Conservation (phyloP, 2,113 vertebrate genomes). For the Epinephelus cyanopodus region DNA sequence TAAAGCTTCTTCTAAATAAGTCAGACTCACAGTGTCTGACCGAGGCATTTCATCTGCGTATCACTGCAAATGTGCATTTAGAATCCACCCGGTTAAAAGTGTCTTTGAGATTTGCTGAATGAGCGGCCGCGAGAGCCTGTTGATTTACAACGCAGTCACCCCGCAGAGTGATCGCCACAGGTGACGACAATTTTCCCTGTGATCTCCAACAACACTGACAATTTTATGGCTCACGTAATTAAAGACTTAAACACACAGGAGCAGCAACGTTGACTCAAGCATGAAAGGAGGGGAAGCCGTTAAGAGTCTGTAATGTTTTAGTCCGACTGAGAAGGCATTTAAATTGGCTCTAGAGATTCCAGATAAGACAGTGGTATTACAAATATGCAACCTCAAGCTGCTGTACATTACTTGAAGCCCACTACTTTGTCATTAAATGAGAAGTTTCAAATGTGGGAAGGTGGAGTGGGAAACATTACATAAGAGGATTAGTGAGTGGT, state of each 20-base stretch:
- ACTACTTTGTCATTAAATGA: neutral
- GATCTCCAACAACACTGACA: slow-evolving; percentile 67
- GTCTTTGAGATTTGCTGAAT: slow-evolving; percentile 32
- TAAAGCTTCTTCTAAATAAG: slow-evolving; percentile 17
- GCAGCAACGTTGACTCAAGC: slow-evolving; percentile 51
- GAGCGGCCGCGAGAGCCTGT: slow-evolving; percentile 20
- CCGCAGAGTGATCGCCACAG: slow-evolving; percentile 65
- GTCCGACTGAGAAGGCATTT: slow-evolving; percentile 33
- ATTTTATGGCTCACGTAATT: slow-evolving; percentile 74
- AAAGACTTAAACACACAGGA: slow-evolving; percentile 65
- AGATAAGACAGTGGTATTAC: neutral
- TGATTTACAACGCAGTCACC: slow-evolving; percentile 53
- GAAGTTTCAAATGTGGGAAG: neutral
- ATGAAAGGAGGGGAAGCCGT: slow-evolving; percentile 61
- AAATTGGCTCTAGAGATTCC: slow-evolving; percentile 18
- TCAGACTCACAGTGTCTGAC: neutral
- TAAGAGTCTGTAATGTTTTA: slow-evolving; percentile 27
- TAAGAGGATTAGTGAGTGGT: slow-evolving; percentile 3
- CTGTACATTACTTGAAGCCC: neutral
- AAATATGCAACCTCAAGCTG: neutral
- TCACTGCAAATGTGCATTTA: neutral
- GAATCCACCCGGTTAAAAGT: neutral
- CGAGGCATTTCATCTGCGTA: neutral
- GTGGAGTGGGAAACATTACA: neutral
- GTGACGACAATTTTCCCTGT: slow-evolving; percentile 70